These are phyloP conservation scores for Hyla sarda DNA, from an alignment of 2,113 vertebrate species.

Conservation along the genomic window DNA sequence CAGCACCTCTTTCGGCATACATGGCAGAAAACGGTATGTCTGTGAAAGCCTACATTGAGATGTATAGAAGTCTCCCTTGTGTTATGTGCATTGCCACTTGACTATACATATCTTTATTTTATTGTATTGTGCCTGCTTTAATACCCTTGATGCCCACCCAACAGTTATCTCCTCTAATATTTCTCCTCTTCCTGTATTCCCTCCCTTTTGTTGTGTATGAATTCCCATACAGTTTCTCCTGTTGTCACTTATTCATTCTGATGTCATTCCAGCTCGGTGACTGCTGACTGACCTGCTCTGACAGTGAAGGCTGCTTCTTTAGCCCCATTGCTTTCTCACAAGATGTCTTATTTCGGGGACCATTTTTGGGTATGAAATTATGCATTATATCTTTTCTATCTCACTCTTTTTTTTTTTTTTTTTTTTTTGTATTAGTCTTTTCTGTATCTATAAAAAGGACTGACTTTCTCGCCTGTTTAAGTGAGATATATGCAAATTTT, in stretches of 20 bases:
- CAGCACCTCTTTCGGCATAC: no score
- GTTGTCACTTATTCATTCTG: constrained; percentile 26
- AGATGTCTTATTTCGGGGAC: constrained; percentile 56
- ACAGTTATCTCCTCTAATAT: background rate
- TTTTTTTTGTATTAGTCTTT: no score
- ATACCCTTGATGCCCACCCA: no score
- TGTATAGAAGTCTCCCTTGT: no score
- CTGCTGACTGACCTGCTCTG: constrained; percentile 42
- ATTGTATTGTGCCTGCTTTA: no score
- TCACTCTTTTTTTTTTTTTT: background rate
- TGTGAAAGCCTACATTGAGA: no score
- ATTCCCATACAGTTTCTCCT: constrained; percentile 37
- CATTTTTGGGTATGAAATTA: constrained; percentile 52
- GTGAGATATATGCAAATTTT: background rate
- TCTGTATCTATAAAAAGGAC: background rate
- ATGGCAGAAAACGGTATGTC: no score
- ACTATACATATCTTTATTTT: no score
- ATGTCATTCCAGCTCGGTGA: constrained; percentile 41
- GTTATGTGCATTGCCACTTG: no score
- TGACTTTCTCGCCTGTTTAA: background rate
- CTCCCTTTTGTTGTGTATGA: constrained; percentile 46
- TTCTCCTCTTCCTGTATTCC: constrained; percentile 38
- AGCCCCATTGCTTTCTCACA: background rate
- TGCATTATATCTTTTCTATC: background rate
- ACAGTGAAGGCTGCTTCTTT: background rate